These are phyloP conservation scores for Eupithecia subumbrata DNA, from an alignment of 2,888 invertebrate genomes.

Conservation along the genomic window DNA sequence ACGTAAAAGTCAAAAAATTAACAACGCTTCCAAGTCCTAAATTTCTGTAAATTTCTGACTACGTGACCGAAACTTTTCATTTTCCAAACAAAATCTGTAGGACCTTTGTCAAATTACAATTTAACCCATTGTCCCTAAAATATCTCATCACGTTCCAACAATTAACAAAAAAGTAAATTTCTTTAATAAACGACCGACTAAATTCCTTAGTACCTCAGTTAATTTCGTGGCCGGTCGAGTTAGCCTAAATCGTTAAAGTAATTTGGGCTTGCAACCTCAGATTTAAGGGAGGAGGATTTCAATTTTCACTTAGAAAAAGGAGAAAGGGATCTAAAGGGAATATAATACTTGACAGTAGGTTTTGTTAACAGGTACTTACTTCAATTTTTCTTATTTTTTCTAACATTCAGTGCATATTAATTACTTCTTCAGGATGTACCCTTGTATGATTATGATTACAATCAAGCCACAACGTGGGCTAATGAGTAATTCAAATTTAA, in stretches of 20 bases:
- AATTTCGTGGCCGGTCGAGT: conserved; percentile 53
- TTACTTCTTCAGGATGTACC: too few relatives aligned
- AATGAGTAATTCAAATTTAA: too few relatives aligned
- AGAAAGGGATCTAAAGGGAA: neutral
- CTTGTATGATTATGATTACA: too few relatives aligned
- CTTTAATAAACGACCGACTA: conserved; percentile 50
- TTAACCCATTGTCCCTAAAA: conserved; percentile 34
- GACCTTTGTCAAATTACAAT: conserved; percentile 36
- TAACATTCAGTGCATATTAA: neutral
- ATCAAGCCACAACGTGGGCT: too few relatives aligned
- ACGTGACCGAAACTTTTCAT: conserved; percentile 32
- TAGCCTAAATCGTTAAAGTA: conserved; percentile 59
- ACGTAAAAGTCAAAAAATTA: neutral
- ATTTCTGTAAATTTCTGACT: conserved; percentile 13
- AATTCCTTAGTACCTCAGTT: conserved; percentile 50
- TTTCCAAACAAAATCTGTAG: conserved; percentile 30
- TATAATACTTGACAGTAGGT: neutral
- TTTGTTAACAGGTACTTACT: too few relatives aligned
- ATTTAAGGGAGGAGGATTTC: conserved; percentile 8
- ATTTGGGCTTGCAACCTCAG: conserved; percentile 48
- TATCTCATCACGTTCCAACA: conserved; percentile 38
- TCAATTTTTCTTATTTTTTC: too few relatives aligned
- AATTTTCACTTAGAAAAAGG: neutral
- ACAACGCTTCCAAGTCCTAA: conserved; percentile 11
- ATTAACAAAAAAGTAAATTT: conserved; percentile 46